Percentiles rank a stretch among this genome's conserved stretches.
These are phyloP conservation scores for Dermatophagoides farinae DNA, from an alignment of 1,140 invertebrate species.

Conservation along the genomic window DNA sequence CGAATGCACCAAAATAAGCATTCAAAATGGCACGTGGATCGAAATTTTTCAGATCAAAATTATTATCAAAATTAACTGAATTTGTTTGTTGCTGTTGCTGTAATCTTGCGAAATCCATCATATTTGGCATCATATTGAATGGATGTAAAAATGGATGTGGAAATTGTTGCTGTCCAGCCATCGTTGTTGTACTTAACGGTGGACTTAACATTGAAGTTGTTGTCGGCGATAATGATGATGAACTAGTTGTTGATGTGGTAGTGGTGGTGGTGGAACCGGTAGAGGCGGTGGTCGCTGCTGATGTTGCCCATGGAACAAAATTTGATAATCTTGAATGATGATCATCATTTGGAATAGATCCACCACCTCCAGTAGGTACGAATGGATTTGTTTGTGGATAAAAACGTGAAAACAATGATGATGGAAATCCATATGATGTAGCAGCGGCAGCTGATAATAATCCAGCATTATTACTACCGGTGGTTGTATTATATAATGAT, in stretches of 20 bases:
- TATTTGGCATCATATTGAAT: conserved; percentile 5
- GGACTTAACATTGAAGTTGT: not conserved
- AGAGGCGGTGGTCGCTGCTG: not conserved
- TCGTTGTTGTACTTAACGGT: no score
- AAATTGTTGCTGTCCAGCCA: no score
- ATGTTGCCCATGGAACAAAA: not conserved
- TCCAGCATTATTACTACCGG: not conserved
- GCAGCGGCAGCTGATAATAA: not conserved
- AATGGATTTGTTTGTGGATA: not conserved
- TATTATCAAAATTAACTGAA: not conserved
- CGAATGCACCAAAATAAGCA: conserved; percentile 11
- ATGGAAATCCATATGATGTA: not conserved
- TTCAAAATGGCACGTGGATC: conserved; percentile 8
- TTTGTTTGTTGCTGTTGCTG: not conserved
- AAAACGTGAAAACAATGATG: not conserved
- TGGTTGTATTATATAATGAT: not conserved
- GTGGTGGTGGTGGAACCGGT: not conserved
- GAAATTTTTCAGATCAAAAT: conserved; percentile 12
- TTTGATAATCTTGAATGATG: no score
- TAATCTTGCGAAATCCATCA: not conserved
- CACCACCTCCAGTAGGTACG: not conserved
- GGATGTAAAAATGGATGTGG: conserved; percentile 4
- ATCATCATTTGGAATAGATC: no score
- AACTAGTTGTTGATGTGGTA: not conserved
- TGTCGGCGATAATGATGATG: not conserved